Conservation (phyloP, 2,888 invertebrate genomes). For the Sphaeridia pumilis region DNA sequence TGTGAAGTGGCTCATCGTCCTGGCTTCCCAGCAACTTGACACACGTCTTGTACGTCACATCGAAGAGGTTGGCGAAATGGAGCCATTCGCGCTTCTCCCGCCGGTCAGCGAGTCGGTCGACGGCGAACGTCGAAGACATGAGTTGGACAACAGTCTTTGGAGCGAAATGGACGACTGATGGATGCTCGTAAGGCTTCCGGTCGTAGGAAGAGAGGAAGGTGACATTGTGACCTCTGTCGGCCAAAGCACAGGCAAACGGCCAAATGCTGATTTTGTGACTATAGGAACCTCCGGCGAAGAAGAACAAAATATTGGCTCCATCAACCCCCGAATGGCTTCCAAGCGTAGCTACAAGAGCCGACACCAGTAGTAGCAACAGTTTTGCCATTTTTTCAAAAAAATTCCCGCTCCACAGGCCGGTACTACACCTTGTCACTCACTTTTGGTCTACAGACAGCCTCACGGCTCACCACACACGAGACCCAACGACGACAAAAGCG, state of each 20-base stretch:
- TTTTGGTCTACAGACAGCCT: too few species aligned
- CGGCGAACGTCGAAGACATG: constrained; percentile 17
- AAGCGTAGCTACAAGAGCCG: too few species aligned
- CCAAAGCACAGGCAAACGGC: constrained; percentile 27
- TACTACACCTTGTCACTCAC: too few species aligned
- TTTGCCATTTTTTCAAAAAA: too few species aligned
- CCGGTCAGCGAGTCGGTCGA: constrained; percentile 24
- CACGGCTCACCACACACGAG: too few species aligned
- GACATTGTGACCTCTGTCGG: constrained; percentile 26
- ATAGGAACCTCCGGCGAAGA: constrained; percentile 32
- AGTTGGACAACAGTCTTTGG: constrained; percentile 17
- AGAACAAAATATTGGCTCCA: constrained; percentile 30
- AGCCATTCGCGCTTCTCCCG: constrained; percentile 15
- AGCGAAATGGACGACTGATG: constrained; percentile 17
- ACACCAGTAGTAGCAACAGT: not conserved
- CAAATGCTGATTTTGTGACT: constrained; percentile 17
- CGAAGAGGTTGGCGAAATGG: constrained; percentile 17
- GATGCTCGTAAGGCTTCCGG: constrained; percentile 20
- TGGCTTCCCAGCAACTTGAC: constrained; percentile 11
- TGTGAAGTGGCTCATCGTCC: constrained; percentile 16
- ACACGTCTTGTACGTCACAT: constrained; percentile 14
- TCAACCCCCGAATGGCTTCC: not conserved
- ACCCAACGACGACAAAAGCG: too few species aligned
- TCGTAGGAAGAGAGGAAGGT: constrained; percentile 28
- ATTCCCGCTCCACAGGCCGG: too few species aligned